A percentile compares a stretch with the other conserved stretches of the same genome.
Conservation (phyloP, 2,113 vertebrate species). For the Oryzias curvinotus region DNA sequence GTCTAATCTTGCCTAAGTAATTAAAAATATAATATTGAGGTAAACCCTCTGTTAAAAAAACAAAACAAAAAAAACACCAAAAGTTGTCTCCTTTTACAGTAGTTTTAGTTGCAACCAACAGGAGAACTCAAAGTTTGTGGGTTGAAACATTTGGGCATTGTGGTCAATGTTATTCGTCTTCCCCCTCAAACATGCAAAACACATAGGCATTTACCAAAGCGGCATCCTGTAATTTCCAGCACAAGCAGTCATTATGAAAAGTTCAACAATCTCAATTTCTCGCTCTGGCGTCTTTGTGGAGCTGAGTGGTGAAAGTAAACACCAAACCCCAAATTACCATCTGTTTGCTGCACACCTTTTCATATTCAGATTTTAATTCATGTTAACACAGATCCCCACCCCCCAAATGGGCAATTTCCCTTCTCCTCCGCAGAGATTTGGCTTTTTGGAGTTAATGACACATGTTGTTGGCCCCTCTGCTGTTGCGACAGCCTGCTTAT, state of each 20-base stretch:
- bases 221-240: conserved; percentile 6
- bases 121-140: too few species aligned
- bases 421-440: too few species aligned
- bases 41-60: too few species aligned
- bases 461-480: not conserved
- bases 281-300: not conserved
- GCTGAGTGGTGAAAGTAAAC: conserved; percentile 9
- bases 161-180: too few species aligned
- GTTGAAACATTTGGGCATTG: too few species aligned
- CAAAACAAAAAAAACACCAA: too few species aligned
- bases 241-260: conserved; percentile 11
- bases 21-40: too few species aligned
- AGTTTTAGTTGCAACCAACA: too few species aligned
- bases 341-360: conserved; percentile 33
- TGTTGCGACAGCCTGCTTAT: not conserved
- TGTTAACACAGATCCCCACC: not conserved
- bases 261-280: conserved; percentile 14
- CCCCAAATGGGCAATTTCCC: not conserved
- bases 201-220: conserved; percentile 1
- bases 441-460: conserved; percentile 6
- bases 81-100: too few species aligned
- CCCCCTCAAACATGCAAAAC: not conserved
- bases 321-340: conserved; percentile 32
- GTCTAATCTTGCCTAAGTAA: too few species aligned
- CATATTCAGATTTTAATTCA: conserved; percentile 40